Conservation (phyloP, 1,140 invertebrate genomes). For the Ceratosolen solmsi region DNA sequence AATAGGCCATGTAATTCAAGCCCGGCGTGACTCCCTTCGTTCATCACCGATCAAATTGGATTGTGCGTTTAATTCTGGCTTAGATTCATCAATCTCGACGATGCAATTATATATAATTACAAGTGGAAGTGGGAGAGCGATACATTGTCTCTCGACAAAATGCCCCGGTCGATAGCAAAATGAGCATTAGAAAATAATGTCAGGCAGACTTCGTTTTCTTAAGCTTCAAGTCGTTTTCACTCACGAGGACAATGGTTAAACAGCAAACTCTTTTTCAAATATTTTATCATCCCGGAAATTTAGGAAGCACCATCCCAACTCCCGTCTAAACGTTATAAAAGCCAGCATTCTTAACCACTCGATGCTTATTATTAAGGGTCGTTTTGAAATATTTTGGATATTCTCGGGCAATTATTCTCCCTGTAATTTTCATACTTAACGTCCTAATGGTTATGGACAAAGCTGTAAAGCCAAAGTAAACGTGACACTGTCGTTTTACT, state of each 20-base stretch:
- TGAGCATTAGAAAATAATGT: background rate
- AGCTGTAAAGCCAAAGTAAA: background rate
- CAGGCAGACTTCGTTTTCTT: no score
- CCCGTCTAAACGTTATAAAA: background rate
- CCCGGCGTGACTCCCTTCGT: background rate
- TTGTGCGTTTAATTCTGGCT: constrained; percentile 21
- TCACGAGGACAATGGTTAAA: no score
- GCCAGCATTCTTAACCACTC: background rate
- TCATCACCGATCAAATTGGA: background rate
- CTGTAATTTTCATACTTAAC: background rate
- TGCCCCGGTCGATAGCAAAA: background rate
- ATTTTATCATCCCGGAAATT: background rate
- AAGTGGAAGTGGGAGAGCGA: background rate
- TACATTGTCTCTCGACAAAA: background rate
- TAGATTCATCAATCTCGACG: constrained; percentile 25
- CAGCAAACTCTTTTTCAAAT: no score
- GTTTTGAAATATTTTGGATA: background rate
- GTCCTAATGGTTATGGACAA: constrained; percentile 9
- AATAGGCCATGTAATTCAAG: constrained; percentile 10
- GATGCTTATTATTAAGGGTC: background rate
- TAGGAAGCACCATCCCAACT: no score
- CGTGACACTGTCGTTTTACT: background rate
- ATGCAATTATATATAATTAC: constrained; percentile 14
- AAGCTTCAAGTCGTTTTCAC: background rate
- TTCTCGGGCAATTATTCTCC: background rate